A percentile compares a stretch with the other conserved stretches of the same genome.
These are phyloP conservation scores for Dasypus novemcinctus DNA, from an alignment of 2,113 vertebrate species.

Conservation along the genomic window DNA sequence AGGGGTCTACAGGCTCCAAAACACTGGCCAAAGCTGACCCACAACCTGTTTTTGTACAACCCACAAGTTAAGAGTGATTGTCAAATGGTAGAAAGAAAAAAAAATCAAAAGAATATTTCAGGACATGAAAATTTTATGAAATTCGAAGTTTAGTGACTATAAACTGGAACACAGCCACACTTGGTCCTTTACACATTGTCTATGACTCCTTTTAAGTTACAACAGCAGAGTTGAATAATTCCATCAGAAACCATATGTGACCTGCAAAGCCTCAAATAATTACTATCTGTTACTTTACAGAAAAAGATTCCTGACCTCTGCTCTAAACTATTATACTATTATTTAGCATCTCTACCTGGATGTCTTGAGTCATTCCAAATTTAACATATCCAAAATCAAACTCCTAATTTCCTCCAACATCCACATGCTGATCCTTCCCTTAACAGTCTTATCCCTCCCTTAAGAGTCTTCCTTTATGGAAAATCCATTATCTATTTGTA, in stretches of 20 bases:
- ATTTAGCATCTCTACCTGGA: neutral
- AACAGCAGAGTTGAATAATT: neutral
- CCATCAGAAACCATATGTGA: too few species aligned
- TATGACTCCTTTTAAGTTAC: neutral
- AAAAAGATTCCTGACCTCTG: neutral
- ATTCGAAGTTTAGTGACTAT: neutral
- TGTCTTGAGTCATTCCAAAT: neutral
- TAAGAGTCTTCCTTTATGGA: neutral
- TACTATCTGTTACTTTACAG: neutral
- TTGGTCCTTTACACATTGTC: neutral
- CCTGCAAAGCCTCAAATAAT: neutral
- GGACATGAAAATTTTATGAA: neutral
- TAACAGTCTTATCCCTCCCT: too few species aligned
- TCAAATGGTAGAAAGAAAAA: neutral
- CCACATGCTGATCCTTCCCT: neutral
- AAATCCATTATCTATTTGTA: neutral
- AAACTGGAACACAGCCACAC: neutral
- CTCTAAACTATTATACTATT: neutral
- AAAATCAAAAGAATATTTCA: neutral
- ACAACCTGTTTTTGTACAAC: neutral
- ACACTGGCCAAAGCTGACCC: rapidly evolving
- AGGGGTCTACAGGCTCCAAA: neutral
- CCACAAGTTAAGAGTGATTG: neutral
- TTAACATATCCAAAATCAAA: neutral
- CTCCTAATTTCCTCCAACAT: neutral